A percentile compares a stretch with the other conserved stretches of the same genome.
phyloP scores from a whole-genome alignment of 2,113 vertebrate genomes.

The Seriola rivoliana region DNA sequence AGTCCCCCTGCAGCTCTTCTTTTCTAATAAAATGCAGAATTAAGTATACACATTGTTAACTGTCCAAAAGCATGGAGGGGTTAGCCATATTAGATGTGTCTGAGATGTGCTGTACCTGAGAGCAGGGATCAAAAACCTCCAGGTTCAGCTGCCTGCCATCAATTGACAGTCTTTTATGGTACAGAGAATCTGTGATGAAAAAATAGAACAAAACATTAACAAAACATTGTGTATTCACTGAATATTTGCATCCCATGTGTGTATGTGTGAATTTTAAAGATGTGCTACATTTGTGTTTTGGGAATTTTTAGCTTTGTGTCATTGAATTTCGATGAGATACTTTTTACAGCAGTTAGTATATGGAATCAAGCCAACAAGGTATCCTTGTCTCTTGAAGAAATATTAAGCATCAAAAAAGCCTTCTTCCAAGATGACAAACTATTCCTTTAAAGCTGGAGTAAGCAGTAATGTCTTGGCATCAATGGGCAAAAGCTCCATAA shows the following conservation, averaged over 20 bases:
- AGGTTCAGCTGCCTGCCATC: constrained; percentile 85
- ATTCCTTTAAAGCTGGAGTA: not conserved
- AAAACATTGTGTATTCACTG: no score
- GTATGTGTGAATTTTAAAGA: not conserved
- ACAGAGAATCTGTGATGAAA: constrained; percentile 80
- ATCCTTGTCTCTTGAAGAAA: not conserved
- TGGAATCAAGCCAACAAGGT: not conserved
- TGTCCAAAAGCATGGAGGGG: not conserved
- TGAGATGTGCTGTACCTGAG: constrained; percentile 71
- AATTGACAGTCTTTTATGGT: constrained; percentile 84
- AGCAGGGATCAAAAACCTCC: constrained; percentile 86
- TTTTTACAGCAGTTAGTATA: not conserved
- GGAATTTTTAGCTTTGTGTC: no score
- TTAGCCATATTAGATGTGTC: not conserved
- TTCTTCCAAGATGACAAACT: no score
- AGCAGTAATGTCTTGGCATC: no score
- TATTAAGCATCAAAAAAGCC: not conserved
- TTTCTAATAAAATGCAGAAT: constrained; percentile 13
- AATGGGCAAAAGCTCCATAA: no score
- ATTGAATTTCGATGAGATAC: not conserved
- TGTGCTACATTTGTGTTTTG: no score
- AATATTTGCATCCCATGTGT: not conserved
- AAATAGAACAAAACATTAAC: not conserved
- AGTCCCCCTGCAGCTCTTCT: constrained; percentile 1
- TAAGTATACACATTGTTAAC: not conserved